Evolutionary conservation across 1,140 invertebrate genomes (phyloP).

Genomic region (Sesamia nonagrioides): DNA sequence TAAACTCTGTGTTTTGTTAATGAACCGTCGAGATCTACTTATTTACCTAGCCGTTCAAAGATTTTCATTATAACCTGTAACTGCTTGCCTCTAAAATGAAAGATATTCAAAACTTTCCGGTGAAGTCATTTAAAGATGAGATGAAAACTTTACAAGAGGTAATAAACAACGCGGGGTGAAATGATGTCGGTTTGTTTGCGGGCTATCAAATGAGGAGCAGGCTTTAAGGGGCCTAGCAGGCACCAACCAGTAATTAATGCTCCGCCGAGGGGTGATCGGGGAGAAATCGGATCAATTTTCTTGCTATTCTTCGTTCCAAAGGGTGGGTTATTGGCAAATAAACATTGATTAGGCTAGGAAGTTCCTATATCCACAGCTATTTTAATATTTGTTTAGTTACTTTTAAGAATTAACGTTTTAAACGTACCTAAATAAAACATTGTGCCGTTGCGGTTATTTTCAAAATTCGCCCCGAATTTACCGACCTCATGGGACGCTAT

Average conservation of each 20-base stretch:
- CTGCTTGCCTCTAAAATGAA: conserved; percentile 43
- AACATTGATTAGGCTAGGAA: conserved; percentile 62
- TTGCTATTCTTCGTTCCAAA: conserved; percentile 74
- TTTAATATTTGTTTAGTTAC: background rate
- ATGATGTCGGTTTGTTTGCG: conserved; percentile 81
- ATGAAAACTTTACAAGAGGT: conserved; percentile 68
- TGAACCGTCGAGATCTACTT: background rate
- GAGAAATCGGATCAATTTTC: conserved; percentile 85
- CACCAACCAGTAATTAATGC: conserved; percentile 83
- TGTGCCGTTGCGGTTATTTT: conserved; percentile 62
- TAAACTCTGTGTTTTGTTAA: background rate
- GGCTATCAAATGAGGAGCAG: conserved; percentile 74
- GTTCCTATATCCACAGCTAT: background rate
- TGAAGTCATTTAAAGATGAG: conserved; percentile 64
- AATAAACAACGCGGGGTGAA: conserved; percentile 77
- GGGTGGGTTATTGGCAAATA: conserved; percentile 63
- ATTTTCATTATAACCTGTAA: conserved; percentile 27
- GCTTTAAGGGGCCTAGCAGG: conserved; percentile 63
- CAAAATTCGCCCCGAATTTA: conserved; percentile 73
- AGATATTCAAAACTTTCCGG: conserved; percentile 56
- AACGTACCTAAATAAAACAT: conserved; percentile 39
- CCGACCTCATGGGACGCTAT: conserved; percentile 70
- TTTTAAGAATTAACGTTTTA: background rate
- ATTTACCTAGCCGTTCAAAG: conserved; percentile 16
- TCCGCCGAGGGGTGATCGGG: conserved; percentile 70